These are phyloP conservation scores for human DNA, from an alignment of 2,113 vertebrate species.

Conservation along the genomic window DNA sequence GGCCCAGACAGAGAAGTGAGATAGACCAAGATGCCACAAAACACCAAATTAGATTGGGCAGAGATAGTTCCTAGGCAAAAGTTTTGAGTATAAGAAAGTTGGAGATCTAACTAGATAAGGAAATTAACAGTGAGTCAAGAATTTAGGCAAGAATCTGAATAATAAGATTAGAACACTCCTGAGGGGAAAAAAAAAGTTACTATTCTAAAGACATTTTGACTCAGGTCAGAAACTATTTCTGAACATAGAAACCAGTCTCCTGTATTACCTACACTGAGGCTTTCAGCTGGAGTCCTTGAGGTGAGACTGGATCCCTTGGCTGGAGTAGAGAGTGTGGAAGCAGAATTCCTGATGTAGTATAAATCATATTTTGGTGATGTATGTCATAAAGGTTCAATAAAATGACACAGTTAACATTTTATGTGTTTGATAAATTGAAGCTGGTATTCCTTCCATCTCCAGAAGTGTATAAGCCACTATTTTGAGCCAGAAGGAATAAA, in stretches of 20 bases:
- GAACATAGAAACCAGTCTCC: background rate
- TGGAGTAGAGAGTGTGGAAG: conserved; percentile 31
- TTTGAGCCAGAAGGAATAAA: conserved; percentile 69
- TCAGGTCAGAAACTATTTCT: conserved; percentile 31
- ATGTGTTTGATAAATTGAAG: conserved; percentile 77
- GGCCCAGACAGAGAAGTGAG: background rate
- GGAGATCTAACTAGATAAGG: background rate
- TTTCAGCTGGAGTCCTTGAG: conserved; percentile 39
- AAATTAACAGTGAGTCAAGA: background rate
- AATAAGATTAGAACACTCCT: background rate
- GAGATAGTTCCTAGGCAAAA: background rate
- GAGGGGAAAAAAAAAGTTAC: background rate
- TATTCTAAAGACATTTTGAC: conserved; percentile 19
- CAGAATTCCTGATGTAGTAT: conserved; percentile 56
- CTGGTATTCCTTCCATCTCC: conserved; percentile 67
- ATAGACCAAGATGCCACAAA: background rate
- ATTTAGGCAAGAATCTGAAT: background rate
- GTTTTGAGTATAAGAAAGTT: background rate
- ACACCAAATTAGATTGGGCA: background rate
- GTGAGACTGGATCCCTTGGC: conserved; percentile 10
- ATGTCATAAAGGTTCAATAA: conserved; percentile 73
- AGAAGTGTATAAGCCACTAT: conserved; percentile 73
- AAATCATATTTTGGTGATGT: conserved; percentile 67
- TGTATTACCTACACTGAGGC: conserved; percentile 39
- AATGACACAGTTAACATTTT: conserved; percentile 77